A percentile compares a stretch with the other conserved stretches of the same genome.
These are phyloP conservation scores for Pristiophorus japonicus DNA, from an alignment of 2,113 vertebrate genomes.

Conservation along the genomic window DNA sequence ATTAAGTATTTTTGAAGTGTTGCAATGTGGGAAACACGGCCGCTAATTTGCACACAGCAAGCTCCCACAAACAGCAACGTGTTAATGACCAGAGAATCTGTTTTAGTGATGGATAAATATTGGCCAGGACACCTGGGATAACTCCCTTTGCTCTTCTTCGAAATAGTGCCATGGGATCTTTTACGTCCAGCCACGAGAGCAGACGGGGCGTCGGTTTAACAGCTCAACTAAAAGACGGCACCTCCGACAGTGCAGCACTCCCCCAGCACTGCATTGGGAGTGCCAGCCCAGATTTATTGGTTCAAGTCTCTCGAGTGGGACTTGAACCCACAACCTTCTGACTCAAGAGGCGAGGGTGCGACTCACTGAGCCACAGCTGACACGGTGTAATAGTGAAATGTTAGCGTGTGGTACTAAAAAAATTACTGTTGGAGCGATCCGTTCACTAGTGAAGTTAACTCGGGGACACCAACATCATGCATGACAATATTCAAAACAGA, in stretches of 20 bases:
- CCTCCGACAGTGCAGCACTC: too few species aligned
- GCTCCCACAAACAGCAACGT: background rate
- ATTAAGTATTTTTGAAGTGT: background rate
- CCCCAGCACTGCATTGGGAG: too few species aligned
- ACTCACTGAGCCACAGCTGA: too few species aligned
- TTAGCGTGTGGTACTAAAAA: background rate
- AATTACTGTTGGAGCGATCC: background rate
- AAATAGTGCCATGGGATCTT: background rate
- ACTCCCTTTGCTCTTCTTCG: background rate
- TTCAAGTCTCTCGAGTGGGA: too few species aligned
- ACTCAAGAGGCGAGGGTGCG: too few species aligned
- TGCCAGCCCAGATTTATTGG: too few species aligned
- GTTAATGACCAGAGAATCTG: background rate
- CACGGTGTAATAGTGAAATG: too few species aligned
- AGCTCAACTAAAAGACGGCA: too few species aligned
- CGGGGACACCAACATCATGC: background rate
- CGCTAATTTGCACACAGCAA: background rate
- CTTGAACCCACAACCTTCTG: too few species aligned
- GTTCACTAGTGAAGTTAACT: background rate
- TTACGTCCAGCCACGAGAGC: background rate
- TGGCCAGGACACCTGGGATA: background rate
- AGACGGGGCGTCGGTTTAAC: background rate
- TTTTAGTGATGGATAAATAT: background rate
- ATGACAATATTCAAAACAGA: background rate
- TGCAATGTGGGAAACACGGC: background rate